Evolutionary conservation across 2,797 vertebrate genomes (phyloP).

Genomic region (Steatocranus sp.): DNA sequence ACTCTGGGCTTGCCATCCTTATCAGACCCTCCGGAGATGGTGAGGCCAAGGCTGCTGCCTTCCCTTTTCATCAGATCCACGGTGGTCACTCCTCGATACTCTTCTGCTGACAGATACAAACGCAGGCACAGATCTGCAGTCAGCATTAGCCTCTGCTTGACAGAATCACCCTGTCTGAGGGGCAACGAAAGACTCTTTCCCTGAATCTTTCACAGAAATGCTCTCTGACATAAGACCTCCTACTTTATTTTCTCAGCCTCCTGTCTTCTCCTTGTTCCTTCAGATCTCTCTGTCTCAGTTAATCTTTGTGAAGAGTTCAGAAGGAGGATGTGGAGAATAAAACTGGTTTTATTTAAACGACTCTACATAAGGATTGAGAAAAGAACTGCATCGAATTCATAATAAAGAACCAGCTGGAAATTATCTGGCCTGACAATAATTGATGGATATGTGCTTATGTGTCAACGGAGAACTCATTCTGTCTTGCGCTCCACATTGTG

Average conservation of each 20-base stretch:
- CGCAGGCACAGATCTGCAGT: slow-evolving; percentile 43
- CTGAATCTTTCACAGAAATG: slow-evolving; percentile 13
- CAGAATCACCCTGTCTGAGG: slow-evolving; percentile 28
- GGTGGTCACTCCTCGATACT: slow-evolving; percentile 89
- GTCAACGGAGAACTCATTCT: slow-evolving; percentile 52
- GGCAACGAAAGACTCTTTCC: slow-evolving; percentile 14
- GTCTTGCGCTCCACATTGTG: slow-evolving; percentile 39
- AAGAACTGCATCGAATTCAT: neutral
- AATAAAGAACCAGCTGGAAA: neutral
- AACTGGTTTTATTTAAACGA: neutral
- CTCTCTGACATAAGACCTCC: slow-evolving; percentile 15
- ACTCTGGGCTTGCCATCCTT: slow-evolving; percentile 96
- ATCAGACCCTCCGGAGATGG: slow-evolving; percentile 96
- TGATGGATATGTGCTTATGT: neutral
- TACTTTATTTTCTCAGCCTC: slow-evolving; percentile 15
- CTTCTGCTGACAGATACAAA: slow-evolving; percentile 80
- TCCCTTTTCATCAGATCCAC: slow-evolving; percentile 98
- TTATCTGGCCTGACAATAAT: neutral
- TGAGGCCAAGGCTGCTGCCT: slow-evolving; percentile 93
- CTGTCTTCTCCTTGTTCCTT: slow-evolving; percentile 17
- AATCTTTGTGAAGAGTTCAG: slow-evolving; percentile 26
- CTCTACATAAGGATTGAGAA: neutral
- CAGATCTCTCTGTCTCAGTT: slow-evolving; percentile 2
- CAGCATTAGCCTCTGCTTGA: slow-evolving; percentile 43
- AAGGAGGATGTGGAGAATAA: neutral